Evolutionary conservation across 2,797 vertebrate species (phyloP).

Genomic region (Takifugu ocellatus): DNA sequence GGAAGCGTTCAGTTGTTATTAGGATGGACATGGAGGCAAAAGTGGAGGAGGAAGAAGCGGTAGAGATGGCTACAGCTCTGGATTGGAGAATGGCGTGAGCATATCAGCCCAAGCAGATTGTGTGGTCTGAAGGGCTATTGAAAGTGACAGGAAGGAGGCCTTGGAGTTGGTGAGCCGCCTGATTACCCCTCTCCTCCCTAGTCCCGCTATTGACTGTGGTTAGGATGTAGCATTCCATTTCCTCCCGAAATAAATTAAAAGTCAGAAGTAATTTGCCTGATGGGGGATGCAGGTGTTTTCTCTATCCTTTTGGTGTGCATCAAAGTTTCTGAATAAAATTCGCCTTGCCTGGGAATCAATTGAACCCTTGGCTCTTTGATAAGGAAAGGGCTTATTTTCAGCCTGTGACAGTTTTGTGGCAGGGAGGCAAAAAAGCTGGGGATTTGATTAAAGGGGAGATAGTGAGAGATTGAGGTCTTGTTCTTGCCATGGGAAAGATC

Average conservation of each 20-base stretch:
- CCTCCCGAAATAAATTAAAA: slow-evolving; percentile 99
- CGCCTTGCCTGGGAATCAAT: slow-evolving; percentile 86
- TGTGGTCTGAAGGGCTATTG: slow-evolving; percentile 92
- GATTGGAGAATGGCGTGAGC: slow-evolving; percentile 81
- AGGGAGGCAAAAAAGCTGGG: slow-evolving; percentile 82
- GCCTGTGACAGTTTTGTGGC: slow-evolving; percentile 95
- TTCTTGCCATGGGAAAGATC: slow-evolving; percentile 92
- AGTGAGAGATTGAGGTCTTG: slow-evolving; percentile 99
- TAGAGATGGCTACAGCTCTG: slow-evolving; percentile 47
- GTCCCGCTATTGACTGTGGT: slow-evolving; percentile 92
- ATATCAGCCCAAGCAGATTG: slow-evolving; percentile 85
- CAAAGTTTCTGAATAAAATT: slow-evolving; percentile 79
- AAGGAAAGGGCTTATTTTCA: slow-evolving; percentile 90
- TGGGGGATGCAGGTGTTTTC: slow-evolving; percentile 88
- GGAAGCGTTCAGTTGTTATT: slow-evolving; percentile 84
- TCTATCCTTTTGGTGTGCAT: slow-evolving; percentile 54
- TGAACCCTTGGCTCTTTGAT: slow-evolving; percentile 89
- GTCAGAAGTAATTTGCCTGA: slow-evolving; percentile 99
- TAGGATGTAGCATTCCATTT: slow-evolving; percentile 97
- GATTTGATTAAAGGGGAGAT: slow-evolving; percentile 98
- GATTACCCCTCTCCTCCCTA: slow-evolving; percentile 88
- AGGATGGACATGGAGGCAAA: slow-evolving; percentile 69
- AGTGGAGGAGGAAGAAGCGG: slow-evolving; percentile 51
- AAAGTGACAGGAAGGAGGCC: slow-evolving; percentile 89
- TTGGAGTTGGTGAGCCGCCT: slow-evolving; percentile 84